These are phyloP conservation scores for Spheniscus mendiculus DNA, from an alignment of 2,113 vertebrate genomes.

Conservation along the genomic window DNA sequence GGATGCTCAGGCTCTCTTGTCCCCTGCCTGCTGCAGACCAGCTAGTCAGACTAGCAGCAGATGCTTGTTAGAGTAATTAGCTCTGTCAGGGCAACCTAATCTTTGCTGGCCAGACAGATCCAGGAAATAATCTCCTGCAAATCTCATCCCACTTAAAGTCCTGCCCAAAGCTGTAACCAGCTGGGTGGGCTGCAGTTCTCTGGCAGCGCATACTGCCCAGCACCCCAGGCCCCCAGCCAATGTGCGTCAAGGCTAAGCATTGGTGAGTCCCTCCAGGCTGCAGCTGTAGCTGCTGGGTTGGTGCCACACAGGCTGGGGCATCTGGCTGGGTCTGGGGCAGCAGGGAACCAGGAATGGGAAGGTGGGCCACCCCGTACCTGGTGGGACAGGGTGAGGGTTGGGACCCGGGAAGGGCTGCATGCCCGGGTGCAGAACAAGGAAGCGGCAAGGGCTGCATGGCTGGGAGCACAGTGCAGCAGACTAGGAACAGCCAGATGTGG, in stretches of 20 bases:
- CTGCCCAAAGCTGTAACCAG: neutral
- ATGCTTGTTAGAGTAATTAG: neutral
- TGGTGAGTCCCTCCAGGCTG: neutral
- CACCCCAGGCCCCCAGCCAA: neutral
- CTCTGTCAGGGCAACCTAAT: neutral
- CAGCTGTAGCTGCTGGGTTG: neutral
- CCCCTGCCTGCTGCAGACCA: neutral
- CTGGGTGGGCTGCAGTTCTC: neutral
- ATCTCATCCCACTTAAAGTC: neutral
- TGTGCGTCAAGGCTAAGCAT: neutral
- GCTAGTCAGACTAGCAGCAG: neutral
- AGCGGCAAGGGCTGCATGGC: neutral
- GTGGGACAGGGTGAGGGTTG: neutral
- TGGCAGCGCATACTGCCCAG: fast-evolving
- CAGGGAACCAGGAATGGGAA: neutral
- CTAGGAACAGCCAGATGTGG: neutral
- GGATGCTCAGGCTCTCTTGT: neutral
- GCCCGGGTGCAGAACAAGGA: neutral
- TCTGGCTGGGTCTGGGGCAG: neutral
- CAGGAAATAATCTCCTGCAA: neutral
- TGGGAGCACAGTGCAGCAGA: neutral
- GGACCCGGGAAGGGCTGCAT: fast-evolving
- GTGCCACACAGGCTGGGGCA: neutral
- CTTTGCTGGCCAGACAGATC: neutral
- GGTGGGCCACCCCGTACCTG: fast-evolving